These are phyloP conservation scores for Crotalus tigris DNA, from an alignment of 2,113 vertebrate species.

Conservation along the genomic window DNA sequence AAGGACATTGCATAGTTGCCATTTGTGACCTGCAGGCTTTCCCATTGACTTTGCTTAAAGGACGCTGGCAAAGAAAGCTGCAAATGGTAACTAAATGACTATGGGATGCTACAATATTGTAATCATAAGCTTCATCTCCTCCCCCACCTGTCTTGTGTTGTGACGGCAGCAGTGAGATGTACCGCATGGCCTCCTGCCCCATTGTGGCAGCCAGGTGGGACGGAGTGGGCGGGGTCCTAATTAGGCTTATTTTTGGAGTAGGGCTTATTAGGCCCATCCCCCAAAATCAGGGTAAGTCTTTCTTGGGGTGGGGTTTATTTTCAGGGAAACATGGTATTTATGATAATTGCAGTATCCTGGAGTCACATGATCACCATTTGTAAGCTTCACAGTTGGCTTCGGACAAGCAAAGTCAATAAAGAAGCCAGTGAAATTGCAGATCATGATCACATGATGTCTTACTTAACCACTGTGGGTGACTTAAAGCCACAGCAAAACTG, in stretches of 20 bases:
- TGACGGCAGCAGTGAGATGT: no score
- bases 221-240: no score
- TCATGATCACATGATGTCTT: background rate
- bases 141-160: no score
- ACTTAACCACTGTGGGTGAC: background rate
- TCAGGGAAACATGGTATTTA: background rate
- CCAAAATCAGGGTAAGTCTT: no score
- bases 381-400: background rate
- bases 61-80: background rate
- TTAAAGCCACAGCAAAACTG: background rate
- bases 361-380: background rate
- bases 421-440: background rate
- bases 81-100: background rate
- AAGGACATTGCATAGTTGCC: background rate
- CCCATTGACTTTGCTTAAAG: background rate
- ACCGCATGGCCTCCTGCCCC: no score
- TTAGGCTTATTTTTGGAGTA: no score
- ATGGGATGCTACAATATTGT: background rate
- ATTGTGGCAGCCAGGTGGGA: no score
- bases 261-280: no score
- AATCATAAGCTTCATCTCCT: background rate
- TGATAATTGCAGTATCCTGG: background rate
- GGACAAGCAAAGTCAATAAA: background rate
- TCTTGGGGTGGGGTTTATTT: no score
- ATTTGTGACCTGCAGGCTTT: background rate